Evolutionary conservation across 2,797 vertebrate species (phyloP), one percentile per base, ranked within the genome.

Genomic region (Coregonus sp.): DNA sequence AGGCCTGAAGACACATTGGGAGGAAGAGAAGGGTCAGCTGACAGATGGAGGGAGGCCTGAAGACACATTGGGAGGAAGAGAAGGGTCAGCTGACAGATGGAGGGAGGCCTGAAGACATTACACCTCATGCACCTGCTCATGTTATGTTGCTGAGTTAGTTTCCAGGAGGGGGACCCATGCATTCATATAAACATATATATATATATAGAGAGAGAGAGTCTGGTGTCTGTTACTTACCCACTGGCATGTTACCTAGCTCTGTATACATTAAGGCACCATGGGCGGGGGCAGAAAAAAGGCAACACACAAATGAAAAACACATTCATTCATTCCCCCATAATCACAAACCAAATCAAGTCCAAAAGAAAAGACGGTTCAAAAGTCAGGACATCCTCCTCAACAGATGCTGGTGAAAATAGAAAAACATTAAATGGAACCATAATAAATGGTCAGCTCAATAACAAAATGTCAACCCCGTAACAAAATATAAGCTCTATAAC

Each of bases 191-290:
- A 47, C 9, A 47, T 11, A 47, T 47, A 47, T 47, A 47, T 47
- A 40, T 7, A 40, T 40, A 40, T 4, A 35, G 1, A 40, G 40
- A 86, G 50, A 90, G 92, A 89, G 92, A 94, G 94, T 92, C 95
- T 94, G 90, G 89, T 78, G 47, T 84, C 90, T 77, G 83, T 94
- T 95, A 99, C 98, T 99, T 95, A 99, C 98, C 98, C 75, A 95
- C 61, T 1, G 96, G 93, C 90, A 97, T 86, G 96, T 95, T 97
- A 98, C 96, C 97, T 97, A 99, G 96, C 94, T 98, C 98, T 99
- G 97, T 92, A 95, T 95, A 92, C 85, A 92, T 91, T 91, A 92
- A 96, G 90, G 82, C 70, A 70, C 71, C 73, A 75, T 15, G 20
- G 52, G 73, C 9, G 11, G 67, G 88, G 94, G 93, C 91, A 82